A percentile compares a stretch with the other conserved stretches of the same genome.
Evolutionary conservation across 2,888 invertebrate genomes (phyloP).

Genomic region (Lamellibrachia satsuma): DNA sequence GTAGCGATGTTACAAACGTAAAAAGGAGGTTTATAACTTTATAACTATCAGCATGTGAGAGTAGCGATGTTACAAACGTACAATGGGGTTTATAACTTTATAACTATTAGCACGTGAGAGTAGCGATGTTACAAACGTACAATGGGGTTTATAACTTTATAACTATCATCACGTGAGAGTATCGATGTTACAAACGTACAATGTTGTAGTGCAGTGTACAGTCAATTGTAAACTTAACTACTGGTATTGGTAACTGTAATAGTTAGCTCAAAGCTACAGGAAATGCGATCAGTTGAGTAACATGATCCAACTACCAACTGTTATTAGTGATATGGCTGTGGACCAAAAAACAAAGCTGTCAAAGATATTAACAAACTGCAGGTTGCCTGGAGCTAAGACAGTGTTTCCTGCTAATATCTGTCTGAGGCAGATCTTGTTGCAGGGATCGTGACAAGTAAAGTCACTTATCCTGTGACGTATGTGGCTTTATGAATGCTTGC

Average conservation of each 20-base stretch:
- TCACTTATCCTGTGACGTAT: not conserved
- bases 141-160: not conserved
- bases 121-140: not conserved
- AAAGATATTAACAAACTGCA: not conserved
- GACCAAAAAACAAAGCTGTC: too few species aligned
- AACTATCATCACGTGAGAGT: not conserved
- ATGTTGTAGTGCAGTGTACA: not conserved
- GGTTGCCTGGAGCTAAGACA: not conserved
- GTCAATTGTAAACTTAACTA: not conserved
- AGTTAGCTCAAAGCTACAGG: not conserved
- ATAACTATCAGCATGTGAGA: not conserved
- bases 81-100: not conserved
- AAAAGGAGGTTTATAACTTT: too few species aligned
- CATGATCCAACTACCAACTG: not conserved
- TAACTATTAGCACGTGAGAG: not conserved
- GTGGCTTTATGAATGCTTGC: not conserved
- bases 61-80: not conserved
- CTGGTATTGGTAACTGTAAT: not conserved
- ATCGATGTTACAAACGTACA: not conserved
- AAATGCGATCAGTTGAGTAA: not conserved
- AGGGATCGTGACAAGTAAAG: not conserved
- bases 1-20: not conserved
- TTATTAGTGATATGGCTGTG: not conserved
- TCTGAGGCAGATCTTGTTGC: not conserved
- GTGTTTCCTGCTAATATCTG: not conserved